Evolutionary conservation across 2,797 vertebrate genomes (phyloP).

Genomic region (Enteromius afrohamiltoni): DNA sequence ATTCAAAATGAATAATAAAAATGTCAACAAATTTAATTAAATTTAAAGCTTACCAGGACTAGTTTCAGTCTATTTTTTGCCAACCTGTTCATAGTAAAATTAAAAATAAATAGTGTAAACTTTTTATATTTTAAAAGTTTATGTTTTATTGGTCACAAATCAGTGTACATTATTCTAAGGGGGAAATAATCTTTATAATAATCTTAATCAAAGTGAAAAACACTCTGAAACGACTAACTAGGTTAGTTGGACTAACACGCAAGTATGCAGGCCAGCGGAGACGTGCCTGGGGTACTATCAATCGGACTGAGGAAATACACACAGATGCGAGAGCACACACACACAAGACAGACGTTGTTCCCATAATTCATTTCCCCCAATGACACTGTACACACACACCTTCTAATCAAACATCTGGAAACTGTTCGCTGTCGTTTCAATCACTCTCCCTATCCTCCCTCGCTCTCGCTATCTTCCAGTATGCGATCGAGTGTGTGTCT

Average conservation of each 20-base stretch:
- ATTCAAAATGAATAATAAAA: too few species aligned
- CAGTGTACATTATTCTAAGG: neutral
- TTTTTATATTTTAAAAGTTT: neutral
- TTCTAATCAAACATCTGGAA: conserved; percentile 81
- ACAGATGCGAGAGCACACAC: neutral
- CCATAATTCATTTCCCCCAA: conserved; percentile 65
- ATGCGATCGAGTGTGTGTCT: conserved; percentile 66
- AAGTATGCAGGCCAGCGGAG: conserved; percentile 50
- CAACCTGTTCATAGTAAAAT: too few species aligned
- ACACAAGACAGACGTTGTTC: conserved; percentile 10
- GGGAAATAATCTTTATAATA: neutral
- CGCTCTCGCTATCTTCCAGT: conserved; percentile 42
- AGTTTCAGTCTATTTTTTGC: too few species aligned
- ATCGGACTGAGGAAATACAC: conserved; percentile 32
- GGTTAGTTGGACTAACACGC: neutral
- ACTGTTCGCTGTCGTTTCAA: conserved; percentile 62
- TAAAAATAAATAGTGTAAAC: neutral
- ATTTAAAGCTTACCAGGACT: too few species aligned
- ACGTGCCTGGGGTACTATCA: conserved; percentile 51
- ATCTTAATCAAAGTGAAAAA: neutral
- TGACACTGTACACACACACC: conserved; percentile 62
- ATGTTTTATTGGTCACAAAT: neutral
- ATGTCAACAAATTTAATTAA: too few species aligned
- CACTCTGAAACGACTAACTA: neutral
- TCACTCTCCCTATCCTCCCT: conserved; percentile 56